Conservation (phyloP, 1,140 invertebrate genomes). For the Hormaphis cornu region DNA sequence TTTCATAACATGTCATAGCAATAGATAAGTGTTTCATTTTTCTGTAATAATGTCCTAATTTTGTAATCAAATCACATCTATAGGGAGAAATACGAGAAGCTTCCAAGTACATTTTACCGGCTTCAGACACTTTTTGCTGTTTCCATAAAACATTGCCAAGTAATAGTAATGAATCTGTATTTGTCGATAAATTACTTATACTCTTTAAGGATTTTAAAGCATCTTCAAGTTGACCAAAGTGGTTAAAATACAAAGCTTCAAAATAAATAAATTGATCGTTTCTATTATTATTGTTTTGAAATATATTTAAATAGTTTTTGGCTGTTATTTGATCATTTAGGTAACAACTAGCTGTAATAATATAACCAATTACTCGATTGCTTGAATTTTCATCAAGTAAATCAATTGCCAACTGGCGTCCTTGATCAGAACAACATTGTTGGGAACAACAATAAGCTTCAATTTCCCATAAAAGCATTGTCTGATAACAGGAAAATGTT, state of each 20-base stretch:
- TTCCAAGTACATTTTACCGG: slow-evolving; percentile 8
- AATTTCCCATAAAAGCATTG: slow-evolving; percentile 18
- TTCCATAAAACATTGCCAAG: neutral
- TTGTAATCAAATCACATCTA: slow-evolving; percentile 12
- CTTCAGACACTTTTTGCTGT: neutral
- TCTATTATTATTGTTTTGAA: slow-evolving; percentile 3
- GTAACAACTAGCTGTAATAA: slow-evolving; percentile 12
- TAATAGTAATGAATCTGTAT: neutral
- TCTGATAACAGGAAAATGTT: slow-evolving; percentile 23
- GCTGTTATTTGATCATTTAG: slow-evolving; percentile 2
- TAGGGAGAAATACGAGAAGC: neutral
- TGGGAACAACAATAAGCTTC: slow-evolving; percentile 1
- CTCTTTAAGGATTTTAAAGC: slow-evolving; percentile 2
- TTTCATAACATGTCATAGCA: slow-evolving; percentile 13
- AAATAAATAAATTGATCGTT: neutral
- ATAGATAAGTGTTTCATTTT: neutral
- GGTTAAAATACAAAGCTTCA: neutral
- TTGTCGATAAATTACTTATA: neutral
- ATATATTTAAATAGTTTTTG: slow-evolving; percentile 16
- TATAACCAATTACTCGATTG: neutral
- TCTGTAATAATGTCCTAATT: slow-evolving; percentile 14
- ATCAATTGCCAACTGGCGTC: neutral
- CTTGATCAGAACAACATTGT: neutral
- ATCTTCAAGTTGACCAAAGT: slow-evolving; percentile 5
- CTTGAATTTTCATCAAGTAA: neutral